Base-by-base conservation (phyloP, 2,888 invertebrate species). In the Ophion ellenae region DNA sequence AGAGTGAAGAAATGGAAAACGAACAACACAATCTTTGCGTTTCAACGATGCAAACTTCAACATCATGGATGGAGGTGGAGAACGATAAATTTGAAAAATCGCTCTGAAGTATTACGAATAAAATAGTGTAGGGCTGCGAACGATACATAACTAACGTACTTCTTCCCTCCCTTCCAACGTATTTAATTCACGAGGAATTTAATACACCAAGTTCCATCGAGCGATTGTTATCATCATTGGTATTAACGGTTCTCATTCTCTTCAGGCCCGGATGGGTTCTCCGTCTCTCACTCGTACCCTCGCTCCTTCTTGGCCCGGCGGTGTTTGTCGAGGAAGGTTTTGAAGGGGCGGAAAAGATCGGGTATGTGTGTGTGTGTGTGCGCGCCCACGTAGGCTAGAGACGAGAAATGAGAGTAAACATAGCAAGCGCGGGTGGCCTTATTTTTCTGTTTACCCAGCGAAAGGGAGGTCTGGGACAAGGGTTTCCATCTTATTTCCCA, bases 381-480 rank as follows among this genome's bases (percentile, higher is more conserved):
- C 36, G 20, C 6, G 14, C 17, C 53, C 61, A 40, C 61, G 36
- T 66, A 47, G 14, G 47, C 40, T 57, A 59, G 74, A 11, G 67
- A 69, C 69, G 64, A 77, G 81, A 77, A 83, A 75, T 84, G 78
- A 76, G 69, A 63, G 80, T 80, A 86, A 84, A 78, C 86, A 87
- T 47, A 73, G 69, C n/a, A 32, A 66, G 78, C 59, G 82, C 45
- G 59, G 71, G 81, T 84, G 80, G 79, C 83, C 83, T 87, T 83
- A 83, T 86, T 87, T 86, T 82, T 87, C 84, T 86, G 85, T 87
- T 87, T 87, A 87, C 87, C 80, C 83, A 74, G 74, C 57, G 71
- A 32, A 53, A 20, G 40, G 63, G 47, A 69, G 45, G 69, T 61
- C 70, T 59, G 36, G 67, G 40, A 57, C 69, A 57, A n/a, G 74